phyloP scores from a whole-genome alignment of 2,113 vertebrate genomes.

The Trogon surrucura region DNA sequence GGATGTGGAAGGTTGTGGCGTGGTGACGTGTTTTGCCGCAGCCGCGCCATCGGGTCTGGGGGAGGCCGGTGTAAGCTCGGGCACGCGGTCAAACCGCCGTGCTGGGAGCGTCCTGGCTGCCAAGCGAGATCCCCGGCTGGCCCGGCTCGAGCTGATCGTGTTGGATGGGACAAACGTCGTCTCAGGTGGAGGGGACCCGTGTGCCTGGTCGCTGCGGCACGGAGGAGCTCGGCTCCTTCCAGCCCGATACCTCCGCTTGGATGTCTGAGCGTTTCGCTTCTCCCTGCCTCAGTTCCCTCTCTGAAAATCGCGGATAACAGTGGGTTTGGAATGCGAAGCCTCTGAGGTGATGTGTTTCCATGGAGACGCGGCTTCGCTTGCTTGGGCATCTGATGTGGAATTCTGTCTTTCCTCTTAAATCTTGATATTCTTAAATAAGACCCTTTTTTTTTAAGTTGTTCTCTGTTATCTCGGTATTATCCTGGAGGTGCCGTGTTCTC shows the following conservation, averaged over 20 bases:
- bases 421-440: not conserved
- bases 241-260: accelerated
- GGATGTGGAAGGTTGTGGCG: not conserved
- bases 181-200: accelerated
- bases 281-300: constrained; percentile 10
- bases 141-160: accelerated
- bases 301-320: not conserved
- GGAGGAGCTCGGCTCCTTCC: not conserved
- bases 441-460: not conserved
- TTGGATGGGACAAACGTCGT: accelerated
- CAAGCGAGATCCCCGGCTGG: not conserved
- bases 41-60: accelerated
- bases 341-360: constrained; percentile 22
- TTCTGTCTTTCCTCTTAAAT: constrained; percentile 45
- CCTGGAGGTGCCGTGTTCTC: not conserved
- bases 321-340: not conserved
- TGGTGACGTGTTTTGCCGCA: accelerated
- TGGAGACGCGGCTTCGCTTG: constrained; percentile 43
- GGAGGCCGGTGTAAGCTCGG: not conserved
- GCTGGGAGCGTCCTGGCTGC: not conserved
- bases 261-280: not conserved
- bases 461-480: not conserved
- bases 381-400: constrained; percentile 43
- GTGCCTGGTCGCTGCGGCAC: accelerated
- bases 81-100: accelerated